Evolutionary conservation across 2,888 invertebrate genomes (phyloP).

Genomic region (Tachina fera): DNA sequence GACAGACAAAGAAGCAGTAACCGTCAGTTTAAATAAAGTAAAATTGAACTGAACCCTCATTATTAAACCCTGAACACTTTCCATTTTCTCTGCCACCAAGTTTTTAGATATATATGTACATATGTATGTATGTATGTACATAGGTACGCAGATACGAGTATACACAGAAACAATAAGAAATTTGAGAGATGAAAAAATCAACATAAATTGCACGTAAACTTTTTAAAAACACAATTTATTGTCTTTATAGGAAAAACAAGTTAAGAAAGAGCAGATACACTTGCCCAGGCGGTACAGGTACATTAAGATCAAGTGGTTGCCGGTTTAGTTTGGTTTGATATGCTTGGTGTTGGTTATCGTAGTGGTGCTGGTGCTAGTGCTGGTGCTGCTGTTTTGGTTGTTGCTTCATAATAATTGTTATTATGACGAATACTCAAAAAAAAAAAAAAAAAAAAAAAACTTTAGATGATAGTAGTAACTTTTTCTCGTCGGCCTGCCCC

Average conservation of each 20-base stretch:
- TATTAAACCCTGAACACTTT: constrained; percentile 69
- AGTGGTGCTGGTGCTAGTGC: constrained; percentile 5
- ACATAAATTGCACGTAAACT: constrained; percentile 55
- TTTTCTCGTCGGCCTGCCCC: background rate
- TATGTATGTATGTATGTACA: background rate
- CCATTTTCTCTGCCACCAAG: constrained; percentile 72
- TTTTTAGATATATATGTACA: constrained; percentile 37
- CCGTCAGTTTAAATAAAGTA: constrained; percentile 35
- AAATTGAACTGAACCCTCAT: constrained; percentile 52
- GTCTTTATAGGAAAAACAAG: constrained; percentile 39
- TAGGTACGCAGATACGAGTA: no score
- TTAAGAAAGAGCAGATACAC: constrained; percentile 53
- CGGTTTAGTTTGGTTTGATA: constrained; percentile 39
- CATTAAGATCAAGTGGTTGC: constrained; percentile 68
- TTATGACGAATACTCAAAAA: constrained; percentile 35
- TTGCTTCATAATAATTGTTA: constrained; percentile 28
- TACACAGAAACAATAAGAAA: constrained; percentile 37
- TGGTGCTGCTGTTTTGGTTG: constrained; percentile 2
- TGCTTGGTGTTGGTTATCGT: constrained; percentile 19
- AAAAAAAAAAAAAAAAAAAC: background rate
- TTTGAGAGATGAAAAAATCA: constrained; percentile 27
- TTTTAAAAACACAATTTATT: constrained; percentile 35
- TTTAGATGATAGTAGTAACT: constrained; percentile 18
- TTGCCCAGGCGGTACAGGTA: constrained; percentile 50
- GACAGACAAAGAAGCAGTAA: constrained; percentile 39